Base-by-base conservation (phyloP, 2,797 vertebrate genomes). In the Oreonectes daqikongensis region DNA sequence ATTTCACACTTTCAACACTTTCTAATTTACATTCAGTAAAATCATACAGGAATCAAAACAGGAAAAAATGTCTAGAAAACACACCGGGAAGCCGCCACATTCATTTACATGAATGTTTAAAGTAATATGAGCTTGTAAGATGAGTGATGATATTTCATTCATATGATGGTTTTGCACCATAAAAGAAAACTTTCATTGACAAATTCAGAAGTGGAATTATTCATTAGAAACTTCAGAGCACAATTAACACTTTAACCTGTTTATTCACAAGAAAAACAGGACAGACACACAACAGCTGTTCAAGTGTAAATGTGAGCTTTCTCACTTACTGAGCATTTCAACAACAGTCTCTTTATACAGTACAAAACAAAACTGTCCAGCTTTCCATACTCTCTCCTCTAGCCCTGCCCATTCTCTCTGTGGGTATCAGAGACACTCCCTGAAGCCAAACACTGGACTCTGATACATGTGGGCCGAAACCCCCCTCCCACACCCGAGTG, bases 391-490 rank as follows among this genome's bases (percentile, higher is more conserved):
- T 52, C 22, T 53, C 20, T 20, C 20, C 52, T 20, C 22, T n/a
- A 59, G 40, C 57, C 69, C 71, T 53, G 60, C 57, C 42, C 63
- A n/a, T 44, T 71, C 14, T 52, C 59, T 52, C 67, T 68, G 76
- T 17, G 67, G 65, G 75, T n/a, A 84, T 80, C 81, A 86, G 71
- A 86, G 82, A 79, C 85, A 85, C 85, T 84, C 82, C 84, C 78
- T 79, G 20, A 80, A 80, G 42, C 66, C 44, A 85, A 86, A 86
- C 79, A 85, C 46, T 52, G 26, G 61, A 59, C 32, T 60, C 42
- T 30, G 69, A 67, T 57, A 66, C 61, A 35, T 69, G 65, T 52
- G 53, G 53, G 42, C 26, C 5, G 44, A 65, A 65, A 24, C 28
- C 63, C 53, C n/a, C 69, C 64, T 55, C 32, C 64, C 60, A 63